Evolutionary conservation across 2,888 invertebrate species (phyloP).

Genomic region (Andricus quercusramuli): DNA sequence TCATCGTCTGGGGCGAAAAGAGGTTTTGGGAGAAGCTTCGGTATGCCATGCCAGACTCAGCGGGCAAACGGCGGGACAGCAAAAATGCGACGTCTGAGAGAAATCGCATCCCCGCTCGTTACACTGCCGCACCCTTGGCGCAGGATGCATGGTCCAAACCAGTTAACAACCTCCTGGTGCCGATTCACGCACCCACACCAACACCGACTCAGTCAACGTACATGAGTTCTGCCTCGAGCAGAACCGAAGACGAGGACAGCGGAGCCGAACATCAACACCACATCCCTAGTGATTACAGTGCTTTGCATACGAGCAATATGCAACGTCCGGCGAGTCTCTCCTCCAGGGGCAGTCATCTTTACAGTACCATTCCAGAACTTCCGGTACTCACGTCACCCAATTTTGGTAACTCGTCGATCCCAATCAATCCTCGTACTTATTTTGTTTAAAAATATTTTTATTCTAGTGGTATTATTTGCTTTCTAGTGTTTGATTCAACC

Average conservation of each 20-base stretch:
- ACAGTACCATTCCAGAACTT: constrained; percentile 77
- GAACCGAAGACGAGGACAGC: constrained; percentile 83
- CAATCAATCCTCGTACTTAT: constrained; percentile 76
- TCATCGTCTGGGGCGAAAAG: constrained; percentile 87
- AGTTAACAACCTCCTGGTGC: constrained; percentile 79
- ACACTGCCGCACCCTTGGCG: constrained; percentile 87
- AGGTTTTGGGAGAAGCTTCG: constrained; percentile 93
- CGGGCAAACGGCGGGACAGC: constrained; percentile 72
- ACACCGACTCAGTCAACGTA: constrained; percentile 85
- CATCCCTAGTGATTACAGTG: constrained; percentile 80
- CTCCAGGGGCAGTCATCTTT: constrained; percentile 75
- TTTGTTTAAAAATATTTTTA: constrained; percentile 66
- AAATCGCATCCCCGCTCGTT: constrained; percentile 82
- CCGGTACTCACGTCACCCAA: constrained; percentile 65
- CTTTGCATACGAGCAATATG: constrained; percentile 64
- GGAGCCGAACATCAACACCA: constrained; percentile 82
- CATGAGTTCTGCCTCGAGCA: constrained; percentile 81
- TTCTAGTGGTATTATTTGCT: neutral
- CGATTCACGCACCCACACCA: constrained; percentile 80
- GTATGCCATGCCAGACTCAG: constrained; percentile 88
- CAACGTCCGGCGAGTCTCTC: constrained; percentile 72
- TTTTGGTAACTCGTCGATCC: constrained; percentile 65
- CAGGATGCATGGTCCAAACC: constrained; percentile 84
- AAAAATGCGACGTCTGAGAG: constrained; percentile 52
- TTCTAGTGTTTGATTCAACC: constrained; percentile 18